Evolutionary conservation across 2,797 vertebrate genomes (phyloP), one percentile per base, ranked within the genome.

Genomic region (Orientallactaga sibirica): DNA sequence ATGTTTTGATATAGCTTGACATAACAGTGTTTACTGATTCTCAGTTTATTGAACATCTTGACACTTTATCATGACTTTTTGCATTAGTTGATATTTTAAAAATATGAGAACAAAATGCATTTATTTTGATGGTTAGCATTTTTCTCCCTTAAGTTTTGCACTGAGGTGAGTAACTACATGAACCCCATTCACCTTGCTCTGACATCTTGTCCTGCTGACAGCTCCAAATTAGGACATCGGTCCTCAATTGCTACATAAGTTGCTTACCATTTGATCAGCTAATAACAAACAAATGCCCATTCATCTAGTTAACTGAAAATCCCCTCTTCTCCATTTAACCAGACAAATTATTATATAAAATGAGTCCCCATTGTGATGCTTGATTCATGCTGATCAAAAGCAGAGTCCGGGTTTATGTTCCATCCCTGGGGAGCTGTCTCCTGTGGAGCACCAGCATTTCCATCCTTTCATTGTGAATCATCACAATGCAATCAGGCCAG

Each of bases 191-290:
- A 37, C 43, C n/a, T 64, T 37, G 3, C 58, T 12, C 24, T 64
- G 20, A n/a, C 4, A 37, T 11, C 14, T 8, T 20, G 8, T 5
- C n/a, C 41, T 62, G 48, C 19, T 25, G n/a, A 62, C 43, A 85
- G 43, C 37, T 78, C 10, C 5, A n/a, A 18, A 48, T 77, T 66
- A 77, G 16, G 4, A 12, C 15, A 55, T 89, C 52, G 79, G 37
- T 19, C 33, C 41, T 74, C 62, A 86, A 37, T 62, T 80, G 27
- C 27, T 64, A 18, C 6, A 68, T 25, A 37, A 86, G 19, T 70
- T 82, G 33, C 33, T 89, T 74, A 55, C 52, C 33, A 89, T 43
- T 89, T 89, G 52, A 75, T 41, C 18, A 92, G 73, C 52, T 86
- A 74, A 48, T 41, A n/a, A 66, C n/a, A 81, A 77, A 41, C 48